These are phyloP conservation scores for Blastomussa wellsi DNA, from an alignment of 92 coral and sea anemone genomes.

Conservation along the genomic window DNA sequence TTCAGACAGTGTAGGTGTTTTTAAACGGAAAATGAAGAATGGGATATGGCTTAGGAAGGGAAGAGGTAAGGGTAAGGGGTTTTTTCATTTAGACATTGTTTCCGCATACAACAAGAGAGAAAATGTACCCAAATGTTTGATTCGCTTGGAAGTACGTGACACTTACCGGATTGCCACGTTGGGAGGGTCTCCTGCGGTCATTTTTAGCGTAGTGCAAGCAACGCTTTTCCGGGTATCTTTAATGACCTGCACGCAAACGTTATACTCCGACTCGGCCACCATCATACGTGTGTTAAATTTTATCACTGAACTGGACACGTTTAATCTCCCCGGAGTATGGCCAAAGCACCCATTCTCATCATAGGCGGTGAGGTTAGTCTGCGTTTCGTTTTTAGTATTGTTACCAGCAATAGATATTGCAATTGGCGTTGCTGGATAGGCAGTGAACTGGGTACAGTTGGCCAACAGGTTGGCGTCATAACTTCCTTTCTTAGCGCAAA, in stretches of 20 bases:
- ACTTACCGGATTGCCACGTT: conserved; percentile 68
- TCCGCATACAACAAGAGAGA: neutral
- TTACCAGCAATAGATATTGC: conserved; percentile 7
- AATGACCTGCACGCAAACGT: conserved; percentile 39
- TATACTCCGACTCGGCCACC: conserved; percentile 45
- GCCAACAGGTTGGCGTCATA: conserved; percentile 1
- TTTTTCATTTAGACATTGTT: too few species aligned
- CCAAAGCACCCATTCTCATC: conserved; percentile 67
- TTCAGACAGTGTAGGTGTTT: too few species aligned
- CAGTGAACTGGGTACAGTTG: conserved; percentile 50
- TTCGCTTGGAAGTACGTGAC: neutral
- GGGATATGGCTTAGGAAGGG: too few species aligned
- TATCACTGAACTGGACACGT: conserved; percentile 16
- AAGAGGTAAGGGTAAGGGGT: too few species aligned
- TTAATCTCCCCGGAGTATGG: conserved; percentile 68
- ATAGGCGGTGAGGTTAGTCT: conserved; percentile 5
- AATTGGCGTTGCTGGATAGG: conserved; percentile 39
- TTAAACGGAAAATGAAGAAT: too few species aligned
- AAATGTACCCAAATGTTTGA: neutral
- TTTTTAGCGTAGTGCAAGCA: conserved; percentile 32
- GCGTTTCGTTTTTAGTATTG: conserved; percentile 24
- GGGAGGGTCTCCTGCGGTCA: conserved; percentile 77
- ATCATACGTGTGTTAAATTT: conserved; percentile 52
- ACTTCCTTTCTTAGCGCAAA: conserved; percentile 57
- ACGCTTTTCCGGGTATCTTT: conserved; percentile 60